These are phyloP conservation scores for Polydrusus cervinus DNA, from an alignment of 2,888 invertebrate species.

Conservation along the genomic window DNA sequence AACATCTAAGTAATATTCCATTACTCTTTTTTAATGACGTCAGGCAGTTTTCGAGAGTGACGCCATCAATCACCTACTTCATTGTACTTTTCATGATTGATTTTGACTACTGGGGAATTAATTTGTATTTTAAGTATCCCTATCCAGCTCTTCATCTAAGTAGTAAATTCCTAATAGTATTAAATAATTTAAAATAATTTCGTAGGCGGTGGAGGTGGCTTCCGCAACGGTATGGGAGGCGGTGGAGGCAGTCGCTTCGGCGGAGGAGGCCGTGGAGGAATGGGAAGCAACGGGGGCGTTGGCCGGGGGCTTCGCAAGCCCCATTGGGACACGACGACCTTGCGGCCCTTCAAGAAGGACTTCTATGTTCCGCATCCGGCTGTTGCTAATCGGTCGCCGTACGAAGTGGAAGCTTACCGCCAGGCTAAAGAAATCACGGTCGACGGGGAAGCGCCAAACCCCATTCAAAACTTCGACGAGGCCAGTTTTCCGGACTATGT, in stretches of 20 bases:
- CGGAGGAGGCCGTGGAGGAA: constrained; percentile 49
- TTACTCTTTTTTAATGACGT: no score
- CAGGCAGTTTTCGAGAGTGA: no score
- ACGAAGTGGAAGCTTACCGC: constrained; percentile 84
- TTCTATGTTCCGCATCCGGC: constrained; percentile 85
- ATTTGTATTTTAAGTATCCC: no score
- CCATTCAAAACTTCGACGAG: constrained; percentile 86
- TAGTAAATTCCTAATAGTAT: not conserved
- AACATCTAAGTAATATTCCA: no score
- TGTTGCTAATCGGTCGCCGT: constrained; percentile 78
- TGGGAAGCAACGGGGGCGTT: constrained; percentile 66
- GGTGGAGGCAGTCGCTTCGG: constrained; percentile 65
- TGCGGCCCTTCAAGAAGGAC: constrained; percentile 89
- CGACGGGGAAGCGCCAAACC: constrained; percentile 83
- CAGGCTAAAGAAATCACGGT: constrained; percentile 90
- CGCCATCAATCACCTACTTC: no score
- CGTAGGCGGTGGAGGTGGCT: constrained; percentile 68
- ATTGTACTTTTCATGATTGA: no score
- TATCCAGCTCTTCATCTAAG: no score
- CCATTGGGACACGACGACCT: constrained; percentile 83
- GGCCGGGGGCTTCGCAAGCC: constrained; percentile 75
- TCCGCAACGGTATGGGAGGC: constrained; percentile 58
- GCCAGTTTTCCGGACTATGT: constrained; percentile 87
- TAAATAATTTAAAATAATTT: not conserved
- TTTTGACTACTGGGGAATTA: no score